Conservation (phyloP, 1,140 invertebrate species). For the Philopotamus ludificatus region DNA sequence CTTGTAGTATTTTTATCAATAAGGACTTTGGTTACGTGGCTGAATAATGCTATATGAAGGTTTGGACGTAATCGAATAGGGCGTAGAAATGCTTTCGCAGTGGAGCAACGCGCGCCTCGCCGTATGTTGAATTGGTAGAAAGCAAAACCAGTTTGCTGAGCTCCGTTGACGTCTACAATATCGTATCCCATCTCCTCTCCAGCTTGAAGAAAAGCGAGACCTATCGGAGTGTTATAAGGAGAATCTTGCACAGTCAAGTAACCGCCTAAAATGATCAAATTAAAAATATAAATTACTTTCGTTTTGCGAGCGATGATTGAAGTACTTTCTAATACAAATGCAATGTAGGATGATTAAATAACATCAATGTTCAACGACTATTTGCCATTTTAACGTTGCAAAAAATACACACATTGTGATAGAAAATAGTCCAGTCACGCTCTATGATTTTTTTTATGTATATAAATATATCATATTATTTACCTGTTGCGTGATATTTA, state of each 20-base stretch:
- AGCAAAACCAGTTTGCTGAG: constrained; percentile 77
- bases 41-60: constrained; percentile 72
- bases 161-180: constrained; percentile 73
- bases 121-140: constrained; percentile 82
- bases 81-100: constrained; percentile 77
- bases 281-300: neutral
- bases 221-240: constrained; percentile 78
- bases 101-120: constrained; percentile 71
- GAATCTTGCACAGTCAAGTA: constrained; percentile 78
- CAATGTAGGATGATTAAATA: too few species aligned
- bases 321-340: too few species aligned
- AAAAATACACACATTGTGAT: too few species aligned
- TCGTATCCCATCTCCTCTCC: constrained; percentile 89
- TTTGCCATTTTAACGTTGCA: too few species aligned
- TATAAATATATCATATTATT: constrained; percentile 3
- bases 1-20: constrained; percentile 69
- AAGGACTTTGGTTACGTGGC: constrained; percentile 73
- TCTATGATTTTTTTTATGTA: neutral
- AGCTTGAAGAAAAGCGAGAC: constrained; percentile 80
- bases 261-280: constrained; percentile 63
- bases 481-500: constrained; percentile 70
- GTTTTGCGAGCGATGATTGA: too few species aligned
- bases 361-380: too few species aligned
- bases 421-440: neutral
- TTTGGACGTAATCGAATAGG: constrained; percentile 72